Base-by-base conservation (phyloP, 1,140 invertebrate species). In the Linepithema humile region DNA sequence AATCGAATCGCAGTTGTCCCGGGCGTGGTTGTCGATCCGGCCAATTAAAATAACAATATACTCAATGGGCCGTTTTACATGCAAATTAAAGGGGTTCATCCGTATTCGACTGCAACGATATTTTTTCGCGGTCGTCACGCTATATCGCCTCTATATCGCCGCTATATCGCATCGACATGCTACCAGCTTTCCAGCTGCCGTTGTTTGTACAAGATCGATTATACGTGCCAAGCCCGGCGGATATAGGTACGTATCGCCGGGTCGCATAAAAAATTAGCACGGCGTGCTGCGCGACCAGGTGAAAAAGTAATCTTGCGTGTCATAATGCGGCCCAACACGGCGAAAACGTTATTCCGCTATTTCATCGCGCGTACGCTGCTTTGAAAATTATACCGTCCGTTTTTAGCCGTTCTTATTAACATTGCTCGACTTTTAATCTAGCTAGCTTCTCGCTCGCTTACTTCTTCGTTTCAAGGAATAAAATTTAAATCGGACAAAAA, bases 1-100 rank as follows among this genome's bases (percentile, higher is more conserved):
- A 85, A 87, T 82, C 83, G 83, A 85, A 89, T 85, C n/a, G 77
- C 40, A 78, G 35, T 83, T 85, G 72, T 75, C 65, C 64, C 50
- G 32, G 55, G 67, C 65, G 57, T 32, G 53, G 10, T 53, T 43
- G 26, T 35, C 40, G 83, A 55, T 29, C 40, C 77, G 72, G 72
- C 73, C 87, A 88, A 88, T 88, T 88, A 88, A 88, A 88, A 88
- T 88, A 88, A 88, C 87, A 88, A 88, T 88, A 88, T 88, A 83
- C 86, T 83, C 87, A 82, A 88, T 88, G 70, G 77, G 32, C 75
- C 86, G 65, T 74, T 88, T 88, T 88, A 86, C 86, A 88, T 88
- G 82, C 87, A 88, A 88, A 88, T 88, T 88, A 88, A 88, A 88
- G 57, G 53, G 50, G 74, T 67, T 35, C 69, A 38, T 6, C 23